These are phyloP conservation scores for Sebastes ruberrimus DNA, from an alignment of 2,797 vertebrate genomes.

Conservation along the genomic window DNA sequence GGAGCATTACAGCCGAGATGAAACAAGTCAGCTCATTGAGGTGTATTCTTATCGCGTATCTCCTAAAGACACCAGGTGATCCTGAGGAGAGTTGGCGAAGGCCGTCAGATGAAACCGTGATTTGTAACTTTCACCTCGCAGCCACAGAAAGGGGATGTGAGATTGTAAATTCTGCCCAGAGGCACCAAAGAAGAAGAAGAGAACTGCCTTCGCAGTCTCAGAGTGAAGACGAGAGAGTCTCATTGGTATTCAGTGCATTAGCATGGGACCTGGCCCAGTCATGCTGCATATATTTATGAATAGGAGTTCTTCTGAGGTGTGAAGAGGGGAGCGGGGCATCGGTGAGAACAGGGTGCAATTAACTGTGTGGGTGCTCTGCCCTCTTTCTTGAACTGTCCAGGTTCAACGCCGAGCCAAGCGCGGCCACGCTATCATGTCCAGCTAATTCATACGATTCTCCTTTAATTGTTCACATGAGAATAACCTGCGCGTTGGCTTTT, in stretches of 20 bases:
- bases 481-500: neutral
- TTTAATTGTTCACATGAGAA: slow-evolving; percentile 35
- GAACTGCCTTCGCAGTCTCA: slow-evolving; percentile 7
- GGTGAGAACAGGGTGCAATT: slow-evolving; percentile 40
- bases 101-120: slow-evolving; percentile 58
- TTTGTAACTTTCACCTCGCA: slow-evolving; percentile 65
- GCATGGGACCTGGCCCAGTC: slow-evolving; percentile 46
- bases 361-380: slow-evolving; percentile 29
- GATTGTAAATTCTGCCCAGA: slow-evolving; percentile 56
- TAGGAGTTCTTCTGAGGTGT: slow-evolving; percentile 52
- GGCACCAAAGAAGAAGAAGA: slow-evolving; percentile 38
- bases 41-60: slow-evolving; percentile 51
- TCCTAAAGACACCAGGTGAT: slow-evolving; percentile 52
- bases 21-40: slow-evolving; percentile 45
- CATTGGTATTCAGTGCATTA: slow-evolving; percentile 68
- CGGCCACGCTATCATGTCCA: neutral
- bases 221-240: slow-evolving; percentile 39
- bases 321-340: slow-evolving; percentile 37
- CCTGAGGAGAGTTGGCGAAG: slow-evolving; percentile 35
- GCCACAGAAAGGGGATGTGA: slow-evolving; percentile 30
- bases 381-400: slow-evolving; percentile 20
- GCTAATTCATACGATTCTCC: slow-evolving; percentile 16
- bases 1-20: slow-evolving; percentile 31
- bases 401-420: slow-evolving; percentile 18
- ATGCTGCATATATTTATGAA: slow-evolving; percentile 71